phyloP scores from a whole-genome alignment of 2,797 vertebrate genomes.

The Sandelia bainsii region DNA sequence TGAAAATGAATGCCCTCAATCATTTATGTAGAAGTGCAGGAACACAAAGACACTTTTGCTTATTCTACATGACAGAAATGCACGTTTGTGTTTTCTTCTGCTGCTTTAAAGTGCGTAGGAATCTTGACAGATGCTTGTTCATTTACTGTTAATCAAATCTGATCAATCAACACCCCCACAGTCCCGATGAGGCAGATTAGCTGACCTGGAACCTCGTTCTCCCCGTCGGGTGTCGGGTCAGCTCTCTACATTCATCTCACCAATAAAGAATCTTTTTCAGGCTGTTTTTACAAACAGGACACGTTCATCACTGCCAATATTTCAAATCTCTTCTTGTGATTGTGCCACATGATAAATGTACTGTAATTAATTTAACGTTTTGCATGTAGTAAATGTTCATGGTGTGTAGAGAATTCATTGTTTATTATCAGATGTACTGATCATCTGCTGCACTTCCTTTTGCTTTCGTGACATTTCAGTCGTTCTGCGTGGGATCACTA shows the following conservation, averaged over 20 bases:
- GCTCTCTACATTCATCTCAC: no score
- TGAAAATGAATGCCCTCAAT: no score
- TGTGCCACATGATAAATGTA: no score
- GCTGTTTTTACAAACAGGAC: no score
- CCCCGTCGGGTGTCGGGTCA: no score
- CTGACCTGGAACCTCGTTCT: background rate
- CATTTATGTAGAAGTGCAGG: no score
- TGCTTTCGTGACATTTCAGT: background rate
- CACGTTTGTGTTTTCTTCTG: background rate
- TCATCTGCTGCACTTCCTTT: background rate
- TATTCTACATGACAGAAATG: no score
- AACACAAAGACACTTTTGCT: no score
- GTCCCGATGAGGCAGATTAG: background rate
- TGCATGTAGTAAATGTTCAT: background rate
- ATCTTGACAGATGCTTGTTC: background rate
- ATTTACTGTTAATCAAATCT: background rate
- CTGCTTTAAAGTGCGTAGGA: background rate
- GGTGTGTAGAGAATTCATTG: background rate
- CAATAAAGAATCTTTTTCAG: no score
- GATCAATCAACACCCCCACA: background rate
- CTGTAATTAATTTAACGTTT: no score
- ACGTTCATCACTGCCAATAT: no score
- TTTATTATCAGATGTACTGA: slow-evolving; percentile 10
- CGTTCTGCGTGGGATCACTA: background rate
- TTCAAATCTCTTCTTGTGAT: no score